Evolutionary conservation across 2,888 invertebrate species (phyloP), one percentile per base, ranked within the genome.

Genomic region (Seira musarum): DNA sequence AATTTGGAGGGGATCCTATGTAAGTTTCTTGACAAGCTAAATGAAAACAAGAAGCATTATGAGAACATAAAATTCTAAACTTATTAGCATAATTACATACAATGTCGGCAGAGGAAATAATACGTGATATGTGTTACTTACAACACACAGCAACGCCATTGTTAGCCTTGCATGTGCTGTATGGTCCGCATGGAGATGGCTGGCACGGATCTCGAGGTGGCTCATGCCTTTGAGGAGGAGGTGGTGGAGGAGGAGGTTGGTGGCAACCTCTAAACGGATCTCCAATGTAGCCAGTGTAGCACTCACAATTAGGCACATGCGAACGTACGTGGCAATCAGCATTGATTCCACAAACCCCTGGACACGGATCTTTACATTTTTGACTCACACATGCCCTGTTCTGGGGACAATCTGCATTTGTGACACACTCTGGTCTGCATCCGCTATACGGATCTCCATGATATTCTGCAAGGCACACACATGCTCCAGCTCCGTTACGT

Each of bases 221-320:
- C 53, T 63, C 94, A 93, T 63, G 15, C 6, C 1, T 19, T 24
- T 21, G 10, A 0, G 93, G 92, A 53, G 71, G 71, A 69, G 53
- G 2, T 63, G 66, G 40, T n/a, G 67, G 75, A n/a, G 68, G 70
- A 17, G 82, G 88, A 72, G 88, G 90, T 76, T 90, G 89, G 30
- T 92, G 91, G 88, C 96, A 96, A 35, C 94, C 94, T 70, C 94
- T 92, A 88, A 95, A 95, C 3, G 96, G 95, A 88, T 96, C 95
- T 22, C 96, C 96, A 89, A 93, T 93, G 88, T 91, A 94, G 25
- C 94, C 95, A 60, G 91, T 89, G 64, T 93, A 89, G 87, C 96
- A 96, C 84, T 93, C 94, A 87, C 96, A 96, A 40, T 80, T 81
- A 0, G 95, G 95, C 30, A 94, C 93, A 88, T 95, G 95, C 83